These are phyloP conservation scores for Pseudachorutes palmiensis DNA, from an alignment of 1,140 invertebrate species.

Conservation along the genomic window DNA sequence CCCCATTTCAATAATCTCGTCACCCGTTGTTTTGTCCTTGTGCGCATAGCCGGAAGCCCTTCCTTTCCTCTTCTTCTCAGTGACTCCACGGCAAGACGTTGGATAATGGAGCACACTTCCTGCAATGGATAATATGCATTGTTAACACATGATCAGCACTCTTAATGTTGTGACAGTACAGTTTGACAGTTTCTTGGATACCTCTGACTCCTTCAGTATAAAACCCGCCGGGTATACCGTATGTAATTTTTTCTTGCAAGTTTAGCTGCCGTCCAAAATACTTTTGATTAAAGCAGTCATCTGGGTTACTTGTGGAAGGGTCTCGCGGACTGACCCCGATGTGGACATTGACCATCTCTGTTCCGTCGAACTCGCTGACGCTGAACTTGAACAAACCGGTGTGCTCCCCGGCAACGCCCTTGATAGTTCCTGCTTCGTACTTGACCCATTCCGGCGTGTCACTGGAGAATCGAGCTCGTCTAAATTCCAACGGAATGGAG, in stretches of 20 bases:
- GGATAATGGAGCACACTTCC: neutral
- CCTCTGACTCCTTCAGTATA: neutral
- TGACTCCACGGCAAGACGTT: neutral
- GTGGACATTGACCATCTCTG: neutral
- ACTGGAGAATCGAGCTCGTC: neutral
- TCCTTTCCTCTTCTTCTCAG: neutral
- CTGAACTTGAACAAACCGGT: neutral
- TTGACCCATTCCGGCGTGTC: slow-evolving; percentile 3
- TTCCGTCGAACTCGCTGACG: neutral
- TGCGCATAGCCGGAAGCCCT: neutral
- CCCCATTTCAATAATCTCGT: slow-evolving; percentile 2
- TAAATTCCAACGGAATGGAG: slow-evolving; percentile 1
- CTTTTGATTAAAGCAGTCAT: slow-evolving; percentile 1
- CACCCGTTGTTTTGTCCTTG: neutral
- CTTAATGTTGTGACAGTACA: neutral
- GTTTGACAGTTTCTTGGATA: neutral
- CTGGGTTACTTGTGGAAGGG: neutral
- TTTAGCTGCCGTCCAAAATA: neutral
- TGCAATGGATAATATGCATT: neutral
- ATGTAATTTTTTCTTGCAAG: neutral
- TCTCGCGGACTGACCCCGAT: neutral
- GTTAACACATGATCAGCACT: neutral
- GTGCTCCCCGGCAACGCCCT: neutral
- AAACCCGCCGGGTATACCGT: neutral
- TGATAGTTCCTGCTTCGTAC: neutral